Evolutionary conservation across 2,888 invertebrate genomes (phyloP).

Genomic region (Microctonus aethiopoides): DNA sequence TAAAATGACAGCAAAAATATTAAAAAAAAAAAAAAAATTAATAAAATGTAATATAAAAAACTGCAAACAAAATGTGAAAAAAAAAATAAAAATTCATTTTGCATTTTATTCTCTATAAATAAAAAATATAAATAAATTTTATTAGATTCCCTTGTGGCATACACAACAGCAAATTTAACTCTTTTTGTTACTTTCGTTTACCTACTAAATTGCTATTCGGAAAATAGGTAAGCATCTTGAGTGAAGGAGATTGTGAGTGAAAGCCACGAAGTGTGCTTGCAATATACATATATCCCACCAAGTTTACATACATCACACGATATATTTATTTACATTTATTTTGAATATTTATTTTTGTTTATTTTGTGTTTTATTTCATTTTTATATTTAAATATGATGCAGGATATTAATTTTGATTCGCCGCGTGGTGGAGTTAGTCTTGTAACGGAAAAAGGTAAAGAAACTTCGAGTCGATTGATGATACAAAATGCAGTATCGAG

Average conservation of each 20-base stretch:
- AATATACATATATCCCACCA: neutral
- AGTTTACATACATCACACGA: neutral
- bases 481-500: slow-evolving; percentile 66
- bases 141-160: neutral
- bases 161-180: neutral
- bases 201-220: neutral
- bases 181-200: neutral
- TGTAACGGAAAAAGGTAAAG: slow-evolving; percentile 67
- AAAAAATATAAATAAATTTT: neutral
- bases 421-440: slow-evolving; percentile 68
- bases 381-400: slow-evolving; percentile 3
- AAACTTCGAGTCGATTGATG: slow-evolving; percentile 68
- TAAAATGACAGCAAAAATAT: no score
- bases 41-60: no score
- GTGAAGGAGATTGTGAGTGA: slow-evolving; percentile 5
- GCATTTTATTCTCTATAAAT: no score
- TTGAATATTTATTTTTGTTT: neutral
- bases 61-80: no score
- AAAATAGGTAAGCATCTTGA: neutral
- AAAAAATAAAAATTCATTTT: no score
- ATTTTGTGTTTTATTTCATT: neutral
- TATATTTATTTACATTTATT: slow-evolving; percentile 10
- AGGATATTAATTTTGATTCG: slow-evolving; percentile 69
- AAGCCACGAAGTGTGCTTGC: neutral
- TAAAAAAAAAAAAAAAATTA: no score